Evolutionary conservation across 2,797 vertebrate species (phyloP).

Genomic region (Cirrhinus mrigala): DNA sequence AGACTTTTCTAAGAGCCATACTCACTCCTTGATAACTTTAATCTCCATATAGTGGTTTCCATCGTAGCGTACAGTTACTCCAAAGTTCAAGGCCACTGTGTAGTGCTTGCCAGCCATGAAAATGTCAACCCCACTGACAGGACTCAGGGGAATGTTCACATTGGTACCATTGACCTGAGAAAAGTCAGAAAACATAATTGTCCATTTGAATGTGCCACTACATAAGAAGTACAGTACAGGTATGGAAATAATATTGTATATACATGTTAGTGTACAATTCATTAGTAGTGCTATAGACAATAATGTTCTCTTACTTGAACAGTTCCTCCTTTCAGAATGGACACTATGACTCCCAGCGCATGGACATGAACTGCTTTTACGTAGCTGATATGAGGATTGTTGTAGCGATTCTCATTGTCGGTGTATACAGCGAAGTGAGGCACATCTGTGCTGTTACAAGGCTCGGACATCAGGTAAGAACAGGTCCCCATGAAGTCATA

Average conservation of each 20-base stretch:
- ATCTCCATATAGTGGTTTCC: slow-evolving; percentile 81
- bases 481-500: slow-evolving; percentile 86
- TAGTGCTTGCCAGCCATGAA: slow-evolving; percentile 76
- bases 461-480: slow-evolving; percentile 78
- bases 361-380: slow-evolving; percentile 80
- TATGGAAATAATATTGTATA: background rate
- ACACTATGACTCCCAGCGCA: slow-evolving; percentile 73
- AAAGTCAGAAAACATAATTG: background rate
- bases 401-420: slow-evolving; percentile 80
- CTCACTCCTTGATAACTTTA: slow-evolving; percentile 81
- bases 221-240: background rate
- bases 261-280: background rate
- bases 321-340: slow-evolving; percentile 78
- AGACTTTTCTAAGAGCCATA: slow-evolving; percentile 15
- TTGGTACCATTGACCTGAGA: slow-evolving; percentile 76
- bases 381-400: slow-evolving; percentile 74
- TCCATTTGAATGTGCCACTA: background rate
- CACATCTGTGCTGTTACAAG: slow-evolving; percentile 72
- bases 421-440: slow-evolving; percentile 78
- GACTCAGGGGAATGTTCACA: slow-evolving; percentile 74
- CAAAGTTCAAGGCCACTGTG: slow-evolving; percentile 76
- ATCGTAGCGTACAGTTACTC: slow-evolving; percentile 81
- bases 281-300: background rate
- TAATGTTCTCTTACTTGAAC: slow-evolving; percentile 71
- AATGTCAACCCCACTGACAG: slow-evolving; percentile 71